These are phyloP conservation scores for Neoitamus cyanurus DNA, from an alignment of 2,888 invertebrate genomes.

Conservation along the genomic window DNA sequence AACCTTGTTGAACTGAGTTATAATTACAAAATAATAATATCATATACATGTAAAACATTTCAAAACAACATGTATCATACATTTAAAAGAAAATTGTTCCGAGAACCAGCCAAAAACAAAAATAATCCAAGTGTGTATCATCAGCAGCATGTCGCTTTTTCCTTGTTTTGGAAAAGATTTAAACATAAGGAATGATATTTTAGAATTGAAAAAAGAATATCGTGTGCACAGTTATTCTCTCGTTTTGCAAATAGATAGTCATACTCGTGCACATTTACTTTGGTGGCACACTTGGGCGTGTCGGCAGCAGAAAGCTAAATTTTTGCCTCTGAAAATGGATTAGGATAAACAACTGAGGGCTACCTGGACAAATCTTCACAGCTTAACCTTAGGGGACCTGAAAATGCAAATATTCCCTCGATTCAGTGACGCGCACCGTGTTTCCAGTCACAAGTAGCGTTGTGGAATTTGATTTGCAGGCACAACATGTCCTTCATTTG, in stretches of 20 bases:
- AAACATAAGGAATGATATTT: no score
- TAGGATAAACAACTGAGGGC: neutral
- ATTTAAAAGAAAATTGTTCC: no score
- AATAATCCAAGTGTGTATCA: no score
- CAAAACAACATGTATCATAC: no score
- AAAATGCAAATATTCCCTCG: neutral
- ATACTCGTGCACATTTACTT: neutral
- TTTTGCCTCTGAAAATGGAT: neutral
- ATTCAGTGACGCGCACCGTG: neutral
- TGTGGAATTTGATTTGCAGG: slow-evolving; percentile 16
- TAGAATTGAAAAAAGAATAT: no score
- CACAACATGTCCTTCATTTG: slow-evolving; percentile 23
- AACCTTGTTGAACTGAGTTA: no score
- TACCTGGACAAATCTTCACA: neutral
- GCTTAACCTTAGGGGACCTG: neutral
- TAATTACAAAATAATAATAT: no score
- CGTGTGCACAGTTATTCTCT: neutral
- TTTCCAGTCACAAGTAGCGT: neutral
- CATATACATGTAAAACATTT: no score
- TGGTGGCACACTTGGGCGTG: neutral
- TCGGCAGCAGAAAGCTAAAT: neutral
- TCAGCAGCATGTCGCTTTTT: no score
- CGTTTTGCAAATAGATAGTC: neutral
- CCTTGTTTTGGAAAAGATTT: no score
- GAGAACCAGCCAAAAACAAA: no score